phyloP scores from a whole-genome alignment of 2,113 vertebrate genomes.

The Macquaria ambigua region DNA sequence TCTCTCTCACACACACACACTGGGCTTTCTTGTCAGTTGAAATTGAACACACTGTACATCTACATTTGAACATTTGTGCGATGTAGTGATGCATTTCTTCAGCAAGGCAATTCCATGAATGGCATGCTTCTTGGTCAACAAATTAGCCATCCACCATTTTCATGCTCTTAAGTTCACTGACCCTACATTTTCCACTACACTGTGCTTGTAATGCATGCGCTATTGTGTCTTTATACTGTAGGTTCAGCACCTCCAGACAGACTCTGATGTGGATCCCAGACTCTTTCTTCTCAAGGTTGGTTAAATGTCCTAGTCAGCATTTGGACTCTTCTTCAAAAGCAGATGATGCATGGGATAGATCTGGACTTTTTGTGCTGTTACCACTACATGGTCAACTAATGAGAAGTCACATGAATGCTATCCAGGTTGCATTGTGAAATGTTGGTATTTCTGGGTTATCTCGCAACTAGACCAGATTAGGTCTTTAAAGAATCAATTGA shows the following conservation, averaged over 20 bases:
- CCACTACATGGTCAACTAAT: neutral
- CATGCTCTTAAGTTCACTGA: neutral
- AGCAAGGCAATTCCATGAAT: neutral
- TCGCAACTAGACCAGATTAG: neutral
- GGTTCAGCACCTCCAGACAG: conserved; percentile 98
- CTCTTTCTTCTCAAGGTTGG: conserved; percentile 99
- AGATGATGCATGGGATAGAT: neutral
- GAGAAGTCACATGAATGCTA: neutral
- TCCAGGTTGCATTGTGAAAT: neutral
- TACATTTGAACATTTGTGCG: neutral
- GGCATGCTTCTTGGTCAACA: neutral
- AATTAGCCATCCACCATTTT: neutral
- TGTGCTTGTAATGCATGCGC: conserved; percentile 9
- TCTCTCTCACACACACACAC: neutral
- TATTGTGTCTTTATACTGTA: conserved; percentile 69
- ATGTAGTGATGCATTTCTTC: neutral
- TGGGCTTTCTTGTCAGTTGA: neutral
- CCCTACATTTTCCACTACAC: neutral
- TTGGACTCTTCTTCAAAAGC: neutral
- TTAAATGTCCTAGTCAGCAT: conserved; percentile 8
- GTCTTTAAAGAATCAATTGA: neutral
- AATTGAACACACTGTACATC: conserved; percentile 16
- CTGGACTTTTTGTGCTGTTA: neutral
- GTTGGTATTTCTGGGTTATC: neutral
- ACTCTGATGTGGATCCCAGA: conserved; percentile 99